Base-by-base conservation (phyloP, 1,140 invertebrate genomes). In the Cyclargus thomasi region DNA sequence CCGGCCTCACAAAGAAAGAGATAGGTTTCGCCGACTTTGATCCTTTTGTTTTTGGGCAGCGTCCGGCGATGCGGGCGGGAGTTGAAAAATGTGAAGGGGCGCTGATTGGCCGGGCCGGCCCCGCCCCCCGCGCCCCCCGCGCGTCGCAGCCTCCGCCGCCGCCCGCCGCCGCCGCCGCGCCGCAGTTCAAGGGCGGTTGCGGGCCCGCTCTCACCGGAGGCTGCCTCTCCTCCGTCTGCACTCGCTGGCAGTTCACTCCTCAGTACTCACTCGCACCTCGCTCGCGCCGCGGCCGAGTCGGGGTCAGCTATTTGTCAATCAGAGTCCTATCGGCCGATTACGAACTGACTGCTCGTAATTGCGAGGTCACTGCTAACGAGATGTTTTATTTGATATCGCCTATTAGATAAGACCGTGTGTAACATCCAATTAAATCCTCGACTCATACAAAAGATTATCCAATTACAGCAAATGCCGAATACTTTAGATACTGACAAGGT, bases 31-130 rank as follows among this genome's bases (percentile, higher is more conserved):
- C 82, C 82, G 84, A 86, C 84, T 89, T 88, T 88, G 86, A 89
- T 88, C 85, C 86, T 89, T 89, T 89, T 89, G 86, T 89, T 89
- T 89, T 89, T 89, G 86, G 86, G 86, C 84, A 88, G 84, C 84
- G 86, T 88, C 85, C 84, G 82, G 88, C 81, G 80, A 76, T 77
- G 81, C 82, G 82, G 86, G 86, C 84, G 86, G 83, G 84, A 83
- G 86, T 80, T 84, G 85, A 87, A 85, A 85, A 87, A 84, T 85
- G 81, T 81, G 80, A 86, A 85, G 85, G 81, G 87, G 81, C 85
- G 85, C 88, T 90, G 87, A 90, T 90, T 90, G 85, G 86, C 85
- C 83, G 78, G 69, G 73, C 75, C 67, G 74, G 83, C 76, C 80
- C 86, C 81, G 80, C 83, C 80, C 81, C 78, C 78, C 76, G 79